Evolutionary conservation across 2,797 vertebrate genomes (phyloP), one percentile per base, ranked within the genome.

Genomic region (Mus spretus): DNA sequence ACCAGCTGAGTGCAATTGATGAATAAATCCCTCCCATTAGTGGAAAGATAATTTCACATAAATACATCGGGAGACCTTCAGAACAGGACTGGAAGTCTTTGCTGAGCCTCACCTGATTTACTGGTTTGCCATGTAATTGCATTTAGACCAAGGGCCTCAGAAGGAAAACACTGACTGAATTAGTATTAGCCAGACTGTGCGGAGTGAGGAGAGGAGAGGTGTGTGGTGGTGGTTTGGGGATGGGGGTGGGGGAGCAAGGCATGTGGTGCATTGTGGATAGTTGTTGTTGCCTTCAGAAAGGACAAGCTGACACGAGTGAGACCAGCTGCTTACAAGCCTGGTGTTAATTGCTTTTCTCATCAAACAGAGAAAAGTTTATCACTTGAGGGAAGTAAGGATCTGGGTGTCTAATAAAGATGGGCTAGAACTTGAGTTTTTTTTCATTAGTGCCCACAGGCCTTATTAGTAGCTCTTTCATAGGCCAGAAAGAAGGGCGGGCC

Each of bases 161-260:
- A 99, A 99, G 99, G 99, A 99, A 99, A 99, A 92, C 93, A 97
- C 97, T 97, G 98, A 98, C 99, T 99, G 98, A 99, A 99, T 99
- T 99, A 99, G 98, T 99, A 99, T 99, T 99, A 99, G 99, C 98
- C 98, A 97, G 96, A 98, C 98, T 99, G 99, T 98, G 86, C 87
- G 78, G 50, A 15, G 40, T 59, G 70, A 91, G 15, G 89, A 85
- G 93, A 63, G n/a, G n/a, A 20, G 67, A 26, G 84, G 85, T 44
- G 81, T 26, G 89, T 17, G 63, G 63, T 65, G 40, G 37, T 34
- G 61, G 37, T 44, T 24, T 72, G 67, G 11, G 37, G 55, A 20
- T 6, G 19, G 15, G 75, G n/a, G 65, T 3, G 82, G 82, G 37
- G 53, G 37, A 70, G 59, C 98, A 97, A 97, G 98, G 98, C 98